Conservation (phyloP, 1,140 invertebrate genomes). For the Diachasmimorpha longicaudata region DNA sequence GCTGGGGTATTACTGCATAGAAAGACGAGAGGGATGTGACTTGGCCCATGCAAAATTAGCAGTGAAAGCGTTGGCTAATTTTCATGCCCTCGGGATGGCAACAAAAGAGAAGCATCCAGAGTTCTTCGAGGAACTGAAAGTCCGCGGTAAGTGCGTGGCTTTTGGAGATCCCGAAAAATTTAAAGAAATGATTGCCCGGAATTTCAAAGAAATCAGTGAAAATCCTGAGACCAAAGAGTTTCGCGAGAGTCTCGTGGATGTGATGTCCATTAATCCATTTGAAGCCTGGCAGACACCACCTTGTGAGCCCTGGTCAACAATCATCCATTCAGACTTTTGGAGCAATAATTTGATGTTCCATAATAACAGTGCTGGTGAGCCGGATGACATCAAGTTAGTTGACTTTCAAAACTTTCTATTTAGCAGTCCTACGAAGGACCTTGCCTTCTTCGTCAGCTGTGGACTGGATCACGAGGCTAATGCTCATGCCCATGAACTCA, state of each 20-base stretch:
- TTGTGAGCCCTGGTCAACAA: slow-evolving; percentile 60
- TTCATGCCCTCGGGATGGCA: slow-evolving; percentile 67
- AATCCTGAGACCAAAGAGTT: slow-evolving; percentile 41
- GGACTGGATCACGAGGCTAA: slow-evolving; percentile 59
- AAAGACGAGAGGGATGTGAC: slow-evolving; percentile 62
- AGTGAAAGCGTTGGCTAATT: slow-evolving; percentile 62
- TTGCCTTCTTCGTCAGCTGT: slow-evolving; percentile 67
- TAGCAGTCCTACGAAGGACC: slow-evolving; percentile 62
- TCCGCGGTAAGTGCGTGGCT: slow-evolving; percentile 34
- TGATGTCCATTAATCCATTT: slow-evolving; percentile 32
- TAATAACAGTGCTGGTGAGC: slow-evolving; percentile 39
- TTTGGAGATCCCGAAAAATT: background rate
- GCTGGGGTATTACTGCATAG: slow-evolving; percentile 58
- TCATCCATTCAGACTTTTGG: slow-evolving; percentile 70
- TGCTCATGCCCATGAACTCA: slow-evolving; percentile 57
- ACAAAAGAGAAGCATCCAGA: slow-evolving; percentile 63
- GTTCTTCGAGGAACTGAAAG: slow-evolving; percentile 57
- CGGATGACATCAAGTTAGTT: slow-evolving; percentile 66
- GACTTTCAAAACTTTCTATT: slow-evolving; percentile 69
- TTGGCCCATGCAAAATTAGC: slow-evolving; percentile 59
- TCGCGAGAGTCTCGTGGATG: slow-evolving; percentile 27
- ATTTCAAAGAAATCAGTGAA: slow-evolving; percentile 41
- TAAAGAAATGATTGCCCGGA: background rate
- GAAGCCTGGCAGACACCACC: slow-evolving; percentile 35
- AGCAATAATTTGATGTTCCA: slow-evolving; percentile 68